Evolutionary conservation across 2,888 invertebrate genomes (phyloP).

Genomic region (Apocheima hispidaria): DNA sequence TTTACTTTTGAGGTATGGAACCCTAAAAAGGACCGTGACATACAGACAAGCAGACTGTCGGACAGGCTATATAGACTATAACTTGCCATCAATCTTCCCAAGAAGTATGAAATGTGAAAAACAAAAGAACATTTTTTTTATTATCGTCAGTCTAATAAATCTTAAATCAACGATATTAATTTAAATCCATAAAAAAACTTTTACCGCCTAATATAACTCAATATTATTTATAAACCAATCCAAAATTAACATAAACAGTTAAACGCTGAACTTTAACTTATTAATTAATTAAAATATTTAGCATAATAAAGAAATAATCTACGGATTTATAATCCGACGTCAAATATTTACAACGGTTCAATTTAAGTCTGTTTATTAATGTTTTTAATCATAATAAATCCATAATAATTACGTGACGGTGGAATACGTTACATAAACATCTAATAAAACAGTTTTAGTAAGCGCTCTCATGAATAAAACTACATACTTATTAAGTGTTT

Average conservation of each 20-base stretch:
- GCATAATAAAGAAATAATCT: conserved; percentile 57
- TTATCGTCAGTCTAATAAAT: no score
- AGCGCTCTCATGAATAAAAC: not conserved
- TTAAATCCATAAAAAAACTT: conserved; percentile 17
- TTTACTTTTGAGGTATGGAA: no score
- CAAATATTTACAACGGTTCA: conserved; percentile 35
- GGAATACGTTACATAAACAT: conserved; percentile 3
- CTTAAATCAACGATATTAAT: conserved; percentile 7
- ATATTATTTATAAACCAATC: conserved; percentile 27
- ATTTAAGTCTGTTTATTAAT: conserved; percentile 22
- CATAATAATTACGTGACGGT: conserved; percentile 12
- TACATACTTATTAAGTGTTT: not conserved
- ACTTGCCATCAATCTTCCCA: no score
- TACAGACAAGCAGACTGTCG: no score
- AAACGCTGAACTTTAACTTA: conserved; percentile 36
- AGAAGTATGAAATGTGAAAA: no score
- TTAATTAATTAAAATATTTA: conserved; percentile 56
- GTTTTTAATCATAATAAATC: conserved; percentile 30
- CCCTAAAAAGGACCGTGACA: no score
- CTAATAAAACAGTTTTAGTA: not conserved
- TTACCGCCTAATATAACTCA: conserved; percentile 17
- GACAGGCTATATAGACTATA: no score
- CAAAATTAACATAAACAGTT: conserved; percentile 33
- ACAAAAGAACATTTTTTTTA: no score
- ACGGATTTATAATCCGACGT: conserved; percentile 46